Base-by-base conservation (phyloP, 2,888 invertebrate genomes). In the Eumerus sabulonum region DNA sequence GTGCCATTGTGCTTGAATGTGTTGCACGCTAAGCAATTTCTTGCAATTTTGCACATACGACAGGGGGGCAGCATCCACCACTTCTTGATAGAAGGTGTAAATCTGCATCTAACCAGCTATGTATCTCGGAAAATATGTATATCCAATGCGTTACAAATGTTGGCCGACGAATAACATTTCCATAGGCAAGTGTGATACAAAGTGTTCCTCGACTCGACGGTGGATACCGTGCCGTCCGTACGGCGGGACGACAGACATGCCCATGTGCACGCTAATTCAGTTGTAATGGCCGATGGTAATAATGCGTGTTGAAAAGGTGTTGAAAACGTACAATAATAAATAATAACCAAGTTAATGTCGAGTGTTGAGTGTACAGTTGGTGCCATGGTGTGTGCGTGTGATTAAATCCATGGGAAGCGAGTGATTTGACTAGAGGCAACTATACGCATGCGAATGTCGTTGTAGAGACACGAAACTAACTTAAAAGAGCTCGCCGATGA, bases 1-100 rank as follows among this genome's bases (percentile, higher is more conserved):
- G 84, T 62, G 48, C n/a, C 27, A 14, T 27, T 27, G 83, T 85
- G 83, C 3, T 84, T 86, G 84, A 84, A 84, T 83, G 84, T 71
- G 54, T 72, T 72, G 57, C 63, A 67, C 76, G 57, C 35, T 19
- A 50, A 63, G 27, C 27, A 27, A 27, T 27, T 27, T 27, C 27
- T 27, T 27, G 27, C 7, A 4, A 27, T 27, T 27, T 27, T 27
- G 7, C 27, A 27, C 7, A 27, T 27, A 27, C 63, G 73, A 67
- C 72, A 42, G 72, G 76, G 60, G 76, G 76, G 77, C 73, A 67
- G 77, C 62, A 67, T 67, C 76, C 50, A 56, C 27, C 59, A 62
- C 60, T 56, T 57, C 73, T 67, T 53, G 59, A 79, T 68, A 67
- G 67, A 79, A 73, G 57, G 77, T 68, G 73, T 68, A 70, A 74